Evolutionary conservation across 2,888 invertebrate genomes (phyloP), one percentile per base, ranked within the genome.

Genomic region (Eremobia ochroleuca): DNA sequence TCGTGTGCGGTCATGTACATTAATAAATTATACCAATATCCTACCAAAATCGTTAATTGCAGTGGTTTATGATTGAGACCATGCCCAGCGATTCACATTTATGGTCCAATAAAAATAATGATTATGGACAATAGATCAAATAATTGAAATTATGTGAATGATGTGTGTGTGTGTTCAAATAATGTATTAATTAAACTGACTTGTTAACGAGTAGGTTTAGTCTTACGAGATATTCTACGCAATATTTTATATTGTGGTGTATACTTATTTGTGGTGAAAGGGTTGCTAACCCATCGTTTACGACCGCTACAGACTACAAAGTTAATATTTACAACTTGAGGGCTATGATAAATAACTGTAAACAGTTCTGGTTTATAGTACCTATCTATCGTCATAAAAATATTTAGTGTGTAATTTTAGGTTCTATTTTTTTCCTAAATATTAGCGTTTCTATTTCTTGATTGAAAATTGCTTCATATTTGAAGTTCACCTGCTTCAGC

Each of bases 321-420:
- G 71, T 79, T 66, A 69, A 76, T 79, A 86, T 87, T 87, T 81
- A 87, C 85, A 76, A 85, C 85, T 81, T 67, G 49, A 46, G 34
- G 64, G 75, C 61, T 79, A 77, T 80, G 75, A 80, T 85, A 83
- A 83, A 78, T 81, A 73, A 73, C 81, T 70, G 69, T 85, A 76
- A 86, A 86, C 71, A 62, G 40, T 71, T 73, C 58, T 75, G 52
- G 58, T 85, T 79, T 77, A 72, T 82, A 81, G 28, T 73, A 11
- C 1, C 9, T 52, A 73, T 84, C 65, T 68, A 40, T 74, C 5
- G 21, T 58, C 74, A 58, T 84, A 77, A 84, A 87, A 85, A 80
- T 73, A 52, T 66, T 76, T 65, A 77, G 37, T 76, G 73, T 61
- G 34, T 72, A 28, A 73, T 77, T 68, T 43, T 28, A 62, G 21